Evolutionary conservation across 2,797 vertebrate species (phyloP), one percentile per base, ranked within the genome.

Genomic region (Enteromius radiatus): DNA sequence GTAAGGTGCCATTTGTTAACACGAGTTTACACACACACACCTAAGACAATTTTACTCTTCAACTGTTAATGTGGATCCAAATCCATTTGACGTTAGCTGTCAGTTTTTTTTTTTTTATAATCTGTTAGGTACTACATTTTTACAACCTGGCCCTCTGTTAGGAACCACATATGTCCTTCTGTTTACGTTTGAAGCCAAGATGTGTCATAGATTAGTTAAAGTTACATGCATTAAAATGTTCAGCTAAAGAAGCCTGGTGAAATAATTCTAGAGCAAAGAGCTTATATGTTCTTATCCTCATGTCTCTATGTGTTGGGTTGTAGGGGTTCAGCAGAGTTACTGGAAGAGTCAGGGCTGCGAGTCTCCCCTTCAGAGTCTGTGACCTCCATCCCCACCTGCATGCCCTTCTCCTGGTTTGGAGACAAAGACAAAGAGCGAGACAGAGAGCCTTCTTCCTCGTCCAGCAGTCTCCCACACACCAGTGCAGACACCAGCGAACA

Each of bases 371-470:
- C 97, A 5, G 97, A 96, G 56, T 97, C 97, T 0, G 94, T 97
- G 93, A 95, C 95, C 2, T 96, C 97, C 83, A 95, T 95, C 86
- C 97, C 96, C n/a, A 97, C 96, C 49, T 98, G 97, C 78, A 97
- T 98, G 96, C 96, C 97, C 76, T 98, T 98, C 92, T 97, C 95
- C 88, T 97, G 97, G 97, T 98, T 98, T 88, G 96, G 96, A 86
- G 97, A 95, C 71, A 95, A 94, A 84, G 93, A 97, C 80, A 94
- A 93, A 85, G 95, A 96, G 47, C 82, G 91, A 84, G 96, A 97
- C 83, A 93, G 94, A 84, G 96, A 97, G 88, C 96, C 95, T 1
- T 96, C 95, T 1, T 94, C 95, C 12, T 96, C 95, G 21, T 91
- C 94, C 90, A 95, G 95, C 88, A 96, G 96, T 21, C 90, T 96